These are phyloP conservation scores for Listronotus oregonensis DNA, from an alignment of 1,140 invertebrate species.

Conservation along the genomic window DNA sequence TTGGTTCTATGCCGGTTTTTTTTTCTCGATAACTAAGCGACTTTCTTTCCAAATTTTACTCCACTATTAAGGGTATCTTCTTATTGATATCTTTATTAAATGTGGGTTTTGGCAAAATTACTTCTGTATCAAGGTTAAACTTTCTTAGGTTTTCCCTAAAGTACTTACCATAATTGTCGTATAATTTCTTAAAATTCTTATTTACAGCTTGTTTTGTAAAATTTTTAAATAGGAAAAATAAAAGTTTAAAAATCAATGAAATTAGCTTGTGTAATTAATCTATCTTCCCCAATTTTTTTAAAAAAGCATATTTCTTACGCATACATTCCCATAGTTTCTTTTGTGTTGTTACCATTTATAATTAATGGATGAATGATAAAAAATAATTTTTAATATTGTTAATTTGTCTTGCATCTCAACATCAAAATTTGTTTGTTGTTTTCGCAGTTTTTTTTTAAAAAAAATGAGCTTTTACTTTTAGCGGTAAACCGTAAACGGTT, in stretches of 20 bases:
- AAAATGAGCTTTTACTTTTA: no score
- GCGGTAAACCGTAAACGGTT: no score
- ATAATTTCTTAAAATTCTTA: constrained; percentile 47
- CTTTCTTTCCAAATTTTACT: no score
- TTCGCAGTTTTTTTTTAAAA: no score
- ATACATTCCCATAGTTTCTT: constrained; percentile 57
- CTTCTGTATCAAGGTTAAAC: constrained; percentile 17
- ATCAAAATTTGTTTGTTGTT: no score
- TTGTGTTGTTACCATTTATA: no score
- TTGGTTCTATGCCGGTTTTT: no score
- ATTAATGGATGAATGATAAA: no score
- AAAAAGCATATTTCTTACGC: constrained; percentile 57
- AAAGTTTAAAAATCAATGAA: constrained; percentile 61
- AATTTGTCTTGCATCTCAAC: no score
- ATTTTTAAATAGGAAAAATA: constrained; percentile 54
- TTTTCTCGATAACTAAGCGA: no score
- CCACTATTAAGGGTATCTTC: constrained; percentile 5
- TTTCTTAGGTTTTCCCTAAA: constrained; percentile 1
- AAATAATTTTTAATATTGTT: no score
- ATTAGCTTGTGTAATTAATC: constrained; percentile 51
- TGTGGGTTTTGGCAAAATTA: constrained; percentile 11
- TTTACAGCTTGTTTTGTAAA: constrained; percentile 51
- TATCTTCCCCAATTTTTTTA: constrained; percentile 58
- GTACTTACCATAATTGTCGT: constrained; percentile 52
- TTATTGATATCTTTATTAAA: constrained; percentile 7